Conservation (phyloP, 2,797 vertebrate species). For the Myripristis murdjan region DNA sequence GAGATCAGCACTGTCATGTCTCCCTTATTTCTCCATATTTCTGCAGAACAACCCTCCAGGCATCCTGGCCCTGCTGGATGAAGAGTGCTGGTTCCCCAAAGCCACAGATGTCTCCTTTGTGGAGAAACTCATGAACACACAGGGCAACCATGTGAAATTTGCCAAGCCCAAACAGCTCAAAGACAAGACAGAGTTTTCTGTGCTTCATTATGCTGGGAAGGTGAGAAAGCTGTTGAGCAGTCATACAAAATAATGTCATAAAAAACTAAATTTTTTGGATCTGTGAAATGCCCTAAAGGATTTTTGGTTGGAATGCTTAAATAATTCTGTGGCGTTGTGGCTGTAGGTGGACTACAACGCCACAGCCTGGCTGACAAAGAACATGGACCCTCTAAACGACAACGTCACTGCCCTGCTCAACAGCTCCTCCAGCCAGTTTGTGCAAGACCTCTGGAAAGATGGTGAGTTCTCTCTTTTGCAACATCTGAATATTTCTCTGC, state of each 20-base stretch:
- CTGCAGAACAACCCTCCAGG: conserved; percentile 96
- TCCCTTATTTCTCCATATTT: not conserved
- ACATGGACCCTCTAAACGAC: conserved; percentile 98
- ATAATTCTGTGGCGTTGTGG: conserved; percentile 11
- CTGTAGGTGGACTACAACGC: conserved; percentile 95
- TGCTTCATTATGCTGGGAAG: conserved; percentile 96
- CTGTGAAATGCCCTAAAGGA: not conserved
- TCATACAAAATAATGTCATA: no score
- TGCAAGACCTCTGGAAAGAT: conserved; percentile 97
- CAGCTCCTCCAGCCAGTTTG: conserved; percentile 92
- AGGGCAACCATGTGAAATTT: conserved; percentile 92
- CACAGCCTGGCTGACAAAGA: conserved; percentile 94
- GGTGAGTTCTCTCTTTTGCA: no score
- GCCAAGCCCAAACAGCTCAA: conserved; percentile 96
- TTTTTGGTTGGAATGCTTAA: not conserved
- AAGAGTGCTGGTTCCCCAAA: conserved; percentile 99
- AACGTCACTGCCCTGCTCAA: conserved; percentile 94
- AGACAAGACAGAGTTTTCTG: conserved; percentile 93
- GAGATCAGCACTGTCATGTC: not conserved
- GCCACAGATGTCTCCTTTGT: conserved; percentile 95
- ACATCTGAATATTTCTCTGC: no score
- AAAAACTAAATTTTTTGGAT: not conserved
- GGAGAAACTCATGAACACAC: conserved; percentile 92
- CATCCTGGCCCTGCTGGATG: conserved; percentile 95
- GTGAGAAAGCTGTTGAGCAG: no score